Evolutionary conservation across 2,888 invertebrate species (phyloP).

Genomic region (Noctuana brunneofusca): DNA sequence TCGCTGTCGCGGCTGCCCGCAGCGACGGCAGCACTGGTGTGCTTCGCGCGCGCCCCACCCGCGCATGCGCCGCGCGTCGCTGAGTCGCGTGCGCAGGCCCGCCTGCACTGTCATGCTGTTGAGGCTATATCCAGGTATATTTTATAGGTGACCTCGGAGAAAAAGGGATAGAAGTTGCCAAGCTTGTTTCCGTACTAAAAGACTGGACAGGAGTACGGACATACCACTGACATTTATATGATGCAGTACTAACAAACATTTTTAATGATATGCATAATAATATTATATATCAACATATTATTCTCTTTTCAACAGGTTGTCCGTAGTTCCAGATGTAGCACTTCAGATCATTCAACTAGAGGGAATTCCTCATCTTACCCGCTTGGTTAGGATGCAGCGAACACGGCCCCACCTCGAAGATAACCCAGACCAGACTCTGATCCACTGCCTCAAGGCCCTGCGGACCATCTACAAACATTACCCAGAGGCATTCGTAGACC

Average conservation of each 20-base stretch:
- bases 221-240: no score
- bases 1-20: constrained; percentile 85
- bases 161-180: no score
- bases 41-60: constrained; percentile 84
- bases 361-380: constrained; percentile 85
- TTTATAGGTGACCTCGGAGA: no score
- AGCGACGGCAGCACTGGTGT: constrained; percentile 86
- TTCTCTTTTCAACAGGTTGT: constrained; percentile 74
- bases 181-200: no score
- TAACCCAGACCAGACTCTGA: constrained; percentile 74
- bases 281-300: background rate
- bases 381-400: constrained; percentile 85
- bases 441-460: constrained; percentile 73
- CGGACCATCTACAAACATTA: constrained; percentile 75
- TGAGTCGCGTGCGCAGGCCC: constrained; percentile 86
- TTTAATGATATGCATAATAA: no score
- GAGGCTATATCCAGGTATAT: constrained; percentile 90
- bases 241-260: no score
- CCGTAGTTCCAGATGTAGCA: constrained; percentile 86
- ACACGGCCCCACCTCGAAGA: constrained; percentile 60
- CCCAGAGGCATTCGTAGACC: constrained; percentile 64
- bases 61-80: constrained; percentile 75
- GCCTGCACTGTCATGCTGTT: constrained; percentile 91
- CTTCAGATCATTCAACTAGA: constrained; percentile 87
- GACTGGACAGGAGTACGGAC: no score